Base-by-base conservation (phyloP, 2,888 invertebrate species). In the Trissolcus japonicus region DNA sequence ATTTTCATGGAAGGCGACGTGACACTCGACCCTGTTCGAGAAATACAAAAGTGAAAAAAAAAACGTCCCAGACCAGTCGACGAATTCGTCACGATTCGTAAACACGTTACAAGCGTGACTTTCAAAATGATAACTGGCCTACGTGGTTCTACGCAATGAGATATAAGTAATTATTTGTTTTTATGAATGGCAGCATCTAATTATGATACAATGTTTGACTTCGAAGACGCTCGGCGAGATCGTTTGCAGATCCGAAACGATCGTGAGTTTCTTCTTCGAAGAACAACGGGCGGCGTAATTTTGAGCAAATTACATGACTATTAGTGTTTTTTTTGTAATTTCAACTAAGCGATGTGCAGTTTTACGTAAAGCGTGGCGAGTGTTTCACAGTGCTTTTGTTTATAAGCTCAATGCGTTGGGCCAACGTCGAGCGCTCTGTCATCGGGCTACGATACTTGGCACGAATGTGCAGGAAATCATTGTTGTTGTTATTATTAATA, bases 401-500 rank as follows among this genome's bases (percentile, higher is more conserved):
- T 16, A 13, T 17, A 51, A 83, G 84, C 84, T 83, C 83, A 81
- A 29, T 55, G 83, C 84, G 86, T 83, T 75, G 73, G 55, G 72
- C 72, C 84, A 88, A 82, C 85, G 86, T 79, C 84, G 84, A 73
- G 86, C 93, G 91, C 57, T 94, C 93, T 82, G 93, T 92, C 78
- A 93, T 92, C 67, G 93, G 92, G 89, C 93, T 94, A 83, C 94
- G 91, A 88, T 94, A 94, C 89, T 94, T 94, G 88, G 93, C 93
- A 85, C 93, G 92, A 86, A 94, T 94, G 90, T 93, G 93, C 82
- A 94, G 90, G 89, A 93, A 94, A 80, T 85, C 91, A 90, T 82
- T 91, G 9, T 35, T 35, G 29, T 29, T 29, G 35, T 35, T 35
- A 35, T 35, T 35, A 9, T 35, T 35, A 6, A 35, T 35, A 35